Percentiles rank a stretch among this genome's conserved stretches.
Evolutionary conservation across 2,797 vertebrate genomes (phyloP).

Genomic region (Anolis apletophallus): DNA sequence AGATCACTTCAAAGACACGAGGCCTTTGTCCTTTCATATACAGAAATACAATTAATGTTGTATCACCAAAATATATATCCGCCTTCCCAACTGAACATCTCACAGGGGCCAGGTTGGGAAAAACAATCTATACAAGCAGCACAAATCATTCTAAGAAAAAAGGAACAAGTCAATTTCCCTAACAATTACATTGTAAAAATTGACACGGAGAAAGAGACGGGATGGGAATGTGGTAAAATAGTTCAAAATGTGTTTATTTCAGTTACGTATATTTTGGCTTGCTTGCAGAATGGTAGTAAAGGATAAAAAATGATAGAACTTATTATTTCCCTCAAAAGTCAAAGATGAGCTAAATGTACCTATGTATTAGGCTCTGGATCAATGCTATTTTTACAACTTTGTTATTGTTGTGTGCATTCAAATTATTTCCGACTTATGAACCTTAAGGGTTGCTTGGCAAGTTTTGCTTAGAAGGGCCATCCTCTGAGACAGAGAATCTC

Average conservation of each 20-base stretch:
- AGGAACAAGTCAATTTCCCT: too few relatives aligned
- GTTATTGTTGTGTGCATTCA: too few relatives aligned
- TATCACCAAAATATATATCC: not conserved
- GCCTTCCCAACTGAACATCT: not conserved
- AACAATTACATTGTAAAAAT: not conserved
- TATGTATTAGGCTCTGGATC: not conserved
- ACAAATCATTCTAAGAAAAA: not conserved
- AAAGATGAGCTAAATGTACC: not conserved
- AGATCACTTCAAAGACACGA: not conserved
- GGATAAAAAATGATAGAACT: not conserved
- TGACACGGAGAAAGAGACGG: not conserved
- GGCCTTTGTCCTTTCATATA: not conserved
- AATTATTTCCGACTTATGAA: too few relatives aligned
- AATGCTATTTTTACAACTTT: not conserved
- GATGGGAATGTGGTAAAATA: not conserved
- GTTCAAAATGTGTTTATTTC: not conserved
- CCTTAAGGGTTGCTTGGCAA: too few relatives aligned
- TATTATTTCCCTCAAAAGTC: not conserved
- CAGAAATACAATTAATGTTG: not conserved
- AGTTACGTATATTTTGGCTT: not conserved
- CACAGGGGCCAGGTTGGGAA: not conserved
- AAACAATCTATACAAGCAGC: not conserved
- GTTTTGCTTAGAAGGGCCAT: too few relatives aligned
- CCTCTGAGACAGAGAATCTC: too few relatives aligned
- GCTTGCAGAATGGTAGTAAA: not conserved